These are phyloP conservation scores for Aix galericulata DNA, from an alignment of 2,113 vertebrate genomes.

Conservation along the genomic window DNA sequence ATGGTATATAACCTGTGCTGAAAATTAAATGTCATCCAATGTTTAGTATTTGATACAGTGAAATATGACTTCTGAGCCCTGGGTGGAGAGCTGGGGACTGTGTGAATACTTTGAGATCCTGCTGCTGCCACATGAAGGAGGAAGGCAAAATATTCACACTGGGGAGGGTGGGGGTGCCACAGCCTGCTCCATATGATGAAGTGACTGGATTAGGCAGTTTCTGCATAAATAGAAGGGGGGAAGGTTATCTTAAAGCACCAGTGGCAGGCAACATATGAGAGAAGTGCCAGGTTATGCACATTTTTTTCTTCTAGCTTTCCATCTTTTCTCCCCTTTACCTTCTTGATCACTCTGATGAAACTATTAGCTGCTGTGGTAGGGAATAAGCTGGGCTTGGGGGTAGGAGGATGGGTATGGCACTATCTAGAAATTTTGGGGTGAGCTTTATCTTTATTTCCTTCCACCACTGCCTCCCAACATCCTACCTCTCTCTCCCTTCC, in stretches of 20 bases:
- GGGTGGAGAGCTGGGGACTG: not conserved
- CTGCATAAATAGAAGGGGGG: not conserved
- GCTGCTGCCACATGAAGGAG: not conserved
- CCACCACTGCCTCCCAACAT: not conserved
- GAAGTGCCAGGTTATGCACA: not conserved
- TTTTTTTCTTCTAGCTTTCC: not conserved
- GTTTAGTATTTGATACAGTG: constrained; percentile 62
- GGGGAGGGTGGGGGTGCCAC: not conserved
- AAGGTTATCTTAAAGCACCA: constrained; percentile 31
- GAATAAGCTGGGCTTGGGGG: not conserved
- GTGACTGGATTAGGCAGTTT: constrained; percentile 48
- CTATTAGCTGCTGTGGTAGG: not conserved
- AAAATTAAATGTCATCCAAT: constrained; percentile 70
- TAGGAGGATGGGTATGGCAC: not conserved
- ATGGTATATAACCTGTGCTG: constrained; percentile 48
- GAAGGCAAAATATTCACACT: not conserved
- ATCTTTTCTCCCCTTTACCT: not conserved
- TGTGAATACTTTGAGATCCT: constrained; percentile 30
- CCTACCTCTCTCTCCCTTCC: not conserved
- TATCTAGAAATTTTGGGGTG: not conserved
- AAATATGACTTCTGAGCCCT: constrained; percentile 59
- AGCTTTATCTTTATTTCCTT: not conserved
- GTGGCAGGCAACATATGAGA: not conserved
- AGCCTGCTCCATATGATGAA: not conserved
- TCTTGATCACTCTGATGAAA: not conserved